Evolutionary conservation across 1,140 invertebrate genomes (phyloP).

Genomic region (Lordiphosa mommai): DNA sequence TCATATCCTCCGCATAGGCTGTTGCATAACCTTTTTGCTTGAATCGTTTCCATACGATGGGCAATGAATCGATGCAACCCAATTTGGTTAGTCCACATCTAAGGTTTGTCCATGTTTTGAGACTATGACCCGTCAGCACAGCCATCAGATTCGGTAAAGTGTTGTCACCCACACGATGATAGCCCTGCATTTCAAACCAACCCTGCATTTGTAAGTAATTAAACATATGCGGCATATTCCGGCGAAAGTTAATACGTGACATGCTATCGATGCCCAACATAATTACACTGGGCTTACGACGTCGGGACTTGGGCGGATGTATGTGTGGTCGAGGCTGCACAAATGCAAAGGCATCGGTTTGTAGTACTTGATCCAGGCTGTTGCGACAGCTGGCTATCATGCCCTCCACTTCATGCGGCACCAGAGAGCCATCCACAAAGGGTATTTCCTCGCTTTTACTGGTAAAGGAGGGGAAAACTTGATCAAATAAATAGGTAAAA

Average conservation of each 20-base stretch:
- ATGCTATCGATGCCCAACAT: constrained; percentile 90
- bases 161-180: constrained; percentile 83
- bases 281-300: constrained; percentile 80
- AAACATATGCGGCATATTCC: constrained; percentile 87
- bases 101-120: constrained; percentile 79
- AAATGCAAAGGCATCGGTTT: constrained; percentile 1
- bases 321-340: background rate
- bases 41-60: constrained; percentile 89
- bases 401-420: background rate
- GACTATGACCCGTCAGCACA: constrained; percentile 84
- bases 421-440: constrained; percentile 2
- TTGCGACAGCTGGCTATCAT: background rate
- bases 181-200: constrained; percentile 80
- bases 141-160: constrained; percentile 91
- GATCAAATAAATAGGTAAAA: too few species aligned
- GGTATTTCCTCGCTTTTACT: background rate
- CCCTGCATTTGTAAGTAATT: constrained; percentile 82
- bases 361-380: background rate
- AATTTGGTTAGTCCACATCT: constrained; percentile 81
- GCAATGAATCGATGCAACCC: constrained; percentile 1
- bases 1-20: constrained; percentile 88
- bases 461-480: too few species aligned
- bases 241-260: constrained; percentile 86
- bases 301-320: background rate
- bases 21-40: constrained; percentile 87